Evolutionary conservation across 2,888 invertebrate genomes (phyloP).

Genomic region (Iselma pallidipennis): DNA sequence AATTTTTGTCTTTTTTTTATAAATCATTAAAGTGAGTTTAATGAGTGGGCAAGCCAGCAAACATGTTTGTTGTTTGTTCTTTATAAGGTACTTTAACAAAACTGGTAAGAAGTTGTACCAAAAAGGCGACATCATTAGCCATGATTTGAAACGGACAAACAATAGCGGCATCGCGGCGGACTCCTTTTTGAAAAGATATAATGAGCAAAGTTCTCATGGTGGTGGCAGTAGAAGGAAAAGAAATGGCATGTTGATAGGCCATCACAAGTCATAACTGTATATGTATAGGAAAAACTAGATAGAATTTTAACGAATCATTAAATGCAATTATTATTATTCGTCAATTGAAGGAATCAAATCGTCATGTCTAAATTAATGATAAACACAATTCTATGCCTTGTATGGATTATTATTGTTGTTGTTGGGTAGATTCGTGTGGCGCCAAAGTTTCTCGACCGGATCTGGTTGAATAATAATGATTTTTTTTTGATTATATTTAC

Average conservation of each 20-base stretch:
- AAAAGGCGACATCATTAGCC: conserved; percentile 50
- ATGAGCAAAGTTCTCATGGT: conserved; percentile 28
- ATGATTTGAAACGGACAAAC: conserved; percentile 38
- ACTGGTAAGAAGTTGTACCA: conserved; percentile 29
- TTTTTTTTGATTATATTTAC: background rate
- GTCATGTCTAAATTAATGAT: background rate
- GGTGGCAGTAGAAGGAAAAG: background rate
- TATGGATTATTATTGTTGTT: background rate
- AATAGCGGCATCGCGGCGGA: conserved; percentile 30
- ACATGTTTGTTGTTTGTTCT: conserved; percentile 5
- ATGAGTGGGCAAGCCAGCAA: conserved; percentile 24
- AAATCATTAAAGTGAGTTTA: conserved; percentile 24
- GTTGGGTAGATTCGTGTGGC: background rate
- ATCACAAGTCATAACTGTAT: conserved; percentile 9
- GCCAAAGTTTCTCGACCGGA: background rate
- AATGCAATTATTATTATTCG: background rate
- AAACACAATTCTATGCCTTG: background rate
- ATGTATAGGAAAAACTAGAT: background rate
- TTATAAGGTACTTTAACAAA: background rate
- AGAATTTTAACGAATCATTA: background rate
- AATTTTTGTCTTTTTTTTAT: background rate
- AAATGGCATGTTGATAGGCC: conserved; percentile 15
- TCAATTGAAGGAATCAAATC: background rate
- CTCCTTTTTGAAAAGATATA: conserved; percentile 20
- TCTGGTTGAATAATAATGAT: background rate